phyloP scores from a whole-genome alignment of 2,797 vertebrate species.

The Etheostoma nigrum region DNA sequence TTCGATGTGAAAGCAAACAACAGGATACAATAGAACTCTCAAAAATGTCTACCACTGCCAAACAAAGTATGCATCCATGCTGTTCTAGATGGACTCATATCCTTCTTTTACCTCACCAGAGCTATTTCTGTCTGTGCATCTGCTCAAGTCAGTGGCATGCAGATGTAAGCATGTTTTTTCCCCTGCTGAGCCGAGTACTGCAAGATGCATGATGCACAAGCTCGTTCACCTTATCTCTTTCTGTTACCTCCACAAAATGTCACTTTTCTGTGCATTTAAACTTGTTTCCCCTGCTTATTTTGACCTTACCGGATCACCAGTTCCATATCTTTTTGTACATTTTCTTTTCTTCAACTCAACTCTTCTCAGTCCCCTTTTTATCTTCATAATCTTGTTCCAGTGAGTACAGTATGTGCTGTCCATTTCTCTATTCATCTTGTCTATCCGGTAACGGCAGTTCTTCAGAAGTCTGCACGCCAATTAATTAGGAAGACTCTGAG shows the following conservation, averaged over 20 bases:
- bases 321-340: neutral
- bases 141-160: slow-evolving; percentile 50
- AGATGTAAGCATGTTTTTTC: slow-evolving; percentile 39
- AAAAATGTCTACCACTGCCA: slow-evolving; percentile 45
- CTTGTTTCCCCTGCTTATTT: slow-evolving; percentile 15
- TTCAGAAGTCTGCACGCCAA: slow-evolving; percentile 58
- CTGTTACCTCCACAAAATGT: slow-evolving; percentile 30
- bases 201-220: slow-evolving; percentile 26
- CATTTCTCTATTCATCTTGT: slow-evolving; percentile 11
- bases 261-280: slow-evolving; percentile 28
- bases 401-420: slow-evolving; percentile 26
- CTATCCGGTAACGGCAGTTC: slow-evolving; percentile 27
- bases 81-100: slow-evolving; percentile 55
- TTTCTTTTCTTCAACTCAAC: neutral
- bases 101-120: slow-evolving; percentile 38
- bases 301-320: slow-evolving; percentile 9
- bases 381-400: neutral
- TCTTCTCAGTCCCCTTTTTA: neutral
- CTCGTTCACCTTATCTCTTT: slow-evolving; percentile 31
- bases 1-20: slow-evolving; percentile 60
- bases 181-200: slow-evolving; percentile 38
- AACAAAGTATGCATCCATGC: slow-evolving; percentile 31
- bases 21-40: slow-evolving; percentile 49
- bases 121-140: slow-evolving; percentile 66
- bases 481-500: slow-evolving; percentile 62